Percentiles rank a stretch among this genome's conserved stretches.
Conservation (phyloP, 1,140 invertebrate species). For the Pseudoatta argentina region DNA sequence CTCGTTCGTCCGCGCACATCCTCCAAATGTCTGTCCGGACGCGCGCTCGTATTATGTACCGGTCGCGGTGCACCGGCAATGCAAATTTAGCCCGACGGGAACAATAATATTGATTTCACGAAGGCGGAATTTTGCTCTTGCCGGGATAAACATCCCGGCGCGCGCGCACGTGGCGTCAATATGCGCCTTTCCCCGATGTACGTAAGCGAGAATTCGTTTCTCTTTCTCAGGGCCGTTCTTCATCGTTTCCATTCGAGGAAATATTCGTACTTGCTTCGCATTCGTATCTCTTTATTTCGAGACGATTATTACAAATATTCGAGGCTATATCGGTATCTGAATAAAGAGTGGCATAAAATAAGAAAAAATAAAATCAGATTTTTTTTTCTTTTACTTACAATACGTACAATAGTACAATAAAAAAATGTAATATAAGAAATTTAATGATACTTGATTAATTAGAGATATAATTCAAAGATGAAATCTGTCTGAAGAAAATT, state of each 20-base stretch:
- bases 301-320: constrained; percentile 26
- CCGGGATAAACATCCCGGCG: constrained; percentile 82
- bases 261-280: not conserved
- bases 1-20: not conserved
- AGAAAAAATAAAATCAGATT: not conserved
- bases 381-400: not conserved
- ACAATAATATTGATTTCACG: constrained; percentile 85
- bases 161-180: constrained; percentile 82
- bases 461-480: not conserved
- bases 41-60: constrained; percentile 53
- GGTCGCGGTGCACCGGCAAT: constrained; percentile 59
- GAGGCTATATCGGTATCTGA: not conserved
- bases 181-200: constrained; percentile 74
- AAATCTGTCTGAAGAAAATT: not conserved
- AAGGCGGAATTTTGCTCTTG: constrained; percentile 82
- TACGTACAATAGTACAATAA: not conserved
- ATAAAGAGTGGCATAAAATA: not conserved
- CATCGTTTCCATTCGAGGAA: constrained; percentile 35
- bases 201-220: constrained; percentile 69
- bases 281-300: constrained; percentile 30
- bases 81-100: constrained; percentile 83
- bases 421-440: not conserved
- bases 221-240: constrained; percentile 50
- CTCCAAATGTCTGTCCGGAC: constrained; percentile 26
- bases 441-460: not conserved